These are phyloP conservation scores for Morbakka virulenta DNA, from an alignment of 30 jellyfish, hydroid and myxozoan species.

Conservation along the genomic window DNA sequence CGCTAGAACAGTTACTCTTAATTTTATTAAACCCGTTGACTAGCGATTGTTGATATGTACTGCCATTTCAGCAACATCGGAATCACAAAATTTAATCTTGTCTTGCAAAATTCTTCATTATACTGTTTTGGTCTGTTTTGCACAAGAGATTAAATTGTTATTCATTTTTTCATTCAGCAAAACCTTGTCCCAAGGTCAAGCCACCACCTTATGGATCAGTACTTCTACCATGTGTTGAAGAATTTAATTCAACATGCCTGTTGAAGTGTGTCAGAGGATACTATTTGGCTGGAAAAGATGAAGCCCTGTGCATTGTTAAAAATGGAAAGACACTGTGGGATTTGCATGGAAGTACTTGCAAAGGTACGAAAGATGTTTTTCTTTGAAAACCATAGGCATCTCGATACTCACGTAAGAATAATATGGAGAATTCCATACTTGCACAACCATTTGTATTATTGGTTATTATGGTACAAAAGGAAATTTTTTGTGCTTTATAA, in stretches of 20 bases:
- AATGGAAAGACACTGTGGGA: conserved; percentile 17
- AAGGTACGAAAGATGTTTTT: conserved; percentile 13
- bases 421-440: not conserved
- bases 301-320: conserved; percentile 30
- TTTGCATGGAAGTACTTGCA: conserved; percentile 22
- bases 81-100: not conserved
- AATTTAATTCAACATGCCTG: conserved; percentile 42
- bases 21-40: no score
- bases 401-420: not conserved
- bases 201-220: conserved; percentile 65
- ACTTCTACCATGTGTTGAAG: conserved; percentile 59
- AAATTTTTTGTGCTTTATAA: no score
- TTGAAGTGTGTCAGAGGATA: conserved; percentile 55
- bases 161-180: conserved; percentile 33
- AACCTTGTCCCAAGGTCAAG: conserved; percentile 46
- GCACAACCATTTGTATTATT: not conserved
- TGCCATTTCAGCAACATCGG: no score
- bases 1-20: no score
- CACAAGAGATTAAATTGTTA: not conserved
- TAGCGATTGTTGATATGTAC: no score
- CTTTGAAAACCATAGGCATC: not conserved
- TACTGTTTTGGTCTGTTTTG: no score
- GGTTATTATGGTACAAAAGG: no score
- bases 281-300: conserved; percentile 19
- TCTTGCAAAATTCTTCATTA: not conserved